Conservation (phyloP, 2,113 vertebrate genomes). For the Scartelaos histophorus region DNA sequence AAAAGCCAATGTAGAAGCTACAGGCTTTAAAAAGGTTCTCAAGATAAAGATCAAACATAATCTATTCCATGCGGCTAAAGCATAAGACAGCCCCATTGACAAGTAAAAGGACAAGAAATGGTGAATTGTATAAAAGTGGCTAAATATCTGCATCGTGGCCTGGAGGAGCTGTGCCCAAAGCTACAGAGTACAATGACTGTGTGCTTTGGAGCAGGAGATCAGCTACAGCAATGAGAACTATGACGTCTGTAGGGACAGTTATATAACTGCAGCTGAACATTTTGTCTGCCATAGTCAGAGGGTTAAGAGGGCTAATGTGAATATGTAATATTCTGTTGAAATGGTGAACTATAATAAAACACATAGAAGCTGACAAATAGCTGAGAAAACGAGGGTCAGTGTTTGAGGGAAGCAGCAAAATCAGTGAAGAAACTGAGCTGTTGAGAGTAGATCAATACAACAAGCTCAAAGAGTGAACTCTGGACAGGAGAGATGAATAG, state of each 20-base stretch:
- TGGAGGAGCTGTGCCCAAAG: conserved; percentile 44
- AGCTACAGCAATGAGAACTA: conserved; percentile 54
- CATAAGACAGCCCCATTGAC: neutral
- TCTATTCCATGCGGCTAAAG: conserved; percentile 9
- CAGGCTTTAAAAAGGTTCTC: conserved; percentile 11
- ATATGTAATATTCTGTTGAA: conserved; percentile 51
- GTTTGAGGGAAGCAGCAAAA: no score
- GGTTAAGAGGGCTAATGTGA: conserved; percentile 71
- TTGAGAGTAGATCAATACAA: no score
- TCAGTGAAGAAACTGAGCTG: no score
- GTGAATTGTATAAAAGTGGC: conserved; percentile 16
- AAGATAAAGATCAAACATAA: neutral
- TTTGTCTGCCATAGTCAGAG: conserved; percentile 73
- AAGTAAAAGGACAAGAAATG: conserved; percentile 12
- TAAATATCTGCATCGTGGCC: conserved; percentile 55
- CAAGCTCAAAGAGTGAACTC: no score
- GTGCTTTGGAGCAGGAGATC: conserved; percentile 62
- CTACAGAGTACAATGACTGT: conserved; percentile 53
- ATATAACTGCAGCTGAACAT: conserved; percentile 77
- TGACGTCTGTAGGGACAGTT: conserved; percentile 68
- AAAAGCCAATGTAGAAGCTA: neutral
- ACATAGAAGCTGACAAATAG: no score
- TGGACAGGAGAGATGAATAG: no score
- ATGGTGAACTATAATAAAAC: no score
- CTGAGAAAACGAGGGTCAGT: no score